phyloP scores from a whole-genome alignment of 2,113 vertebrate species.

The Bufo gargarizans region DNA sequence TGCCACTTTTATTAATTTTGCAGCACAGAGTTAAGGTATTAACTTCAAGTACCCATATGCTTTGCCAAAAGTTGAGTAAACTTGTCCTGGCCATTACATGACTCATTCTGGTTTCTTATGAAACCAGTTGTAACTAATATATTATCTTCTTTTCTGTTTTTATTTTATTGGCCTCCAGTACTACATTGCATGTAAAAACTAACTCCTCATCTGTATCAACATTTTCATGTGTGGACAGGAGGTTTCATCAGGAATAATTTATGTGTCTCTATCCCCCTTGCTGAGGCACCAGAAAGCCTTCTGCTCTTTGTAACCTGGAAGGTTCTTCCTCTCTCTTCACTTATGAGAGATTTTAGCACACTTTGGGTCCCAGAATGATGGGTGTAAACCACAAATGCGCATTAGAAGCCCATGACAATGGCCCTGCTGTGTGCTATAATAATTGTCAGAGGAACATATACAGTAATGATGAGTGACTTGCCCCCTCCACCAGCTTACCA shows the following conservation, averaged over 20 bases:
- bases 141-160: background rate
- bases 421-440: slow-evolving; percentile 21
- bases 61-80: slow-evolving; percentile 6
- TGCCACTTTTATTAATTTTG: background rate
- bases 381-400: slow-evolving; percentile 37
- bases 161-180: background rate
- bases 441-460: background rate
- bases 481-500: background rate
- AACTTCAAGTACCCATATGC: background rate
- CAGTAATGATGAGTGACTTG: slow-evolving; percentile 16
- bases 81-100: background rate
- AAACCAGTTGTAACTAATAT: background rate
- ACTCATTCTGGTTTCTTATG: background rate
- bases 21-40: background rate
- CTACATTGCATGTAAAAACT: slow-evolving; percentile 62
- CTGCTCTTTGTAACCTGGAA: slow-evolving; percentile 63
- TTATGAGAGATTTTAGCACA: slow-evolving; percentile 16
- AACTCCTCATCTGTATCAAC: slow-evolving; percentile 65
- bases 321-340: slow-evolving; percentile 64
- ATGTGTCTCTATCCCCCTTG: slow-evolving; percentile 68
- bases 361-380: slow-evolving; percentile 18
- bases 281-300: slow-evolving; percentile 62
- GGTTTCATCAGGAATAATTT: slow-evolving; percentile 69
- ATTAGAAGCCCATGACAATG: slow-evolving; percentile 13
- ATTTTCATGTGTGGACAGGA: slow-evolving; percentile 70